Conservation (phyloP, 2,797 vertebrate genomes). For the Catamblyrhynchus diadema region DNA sequence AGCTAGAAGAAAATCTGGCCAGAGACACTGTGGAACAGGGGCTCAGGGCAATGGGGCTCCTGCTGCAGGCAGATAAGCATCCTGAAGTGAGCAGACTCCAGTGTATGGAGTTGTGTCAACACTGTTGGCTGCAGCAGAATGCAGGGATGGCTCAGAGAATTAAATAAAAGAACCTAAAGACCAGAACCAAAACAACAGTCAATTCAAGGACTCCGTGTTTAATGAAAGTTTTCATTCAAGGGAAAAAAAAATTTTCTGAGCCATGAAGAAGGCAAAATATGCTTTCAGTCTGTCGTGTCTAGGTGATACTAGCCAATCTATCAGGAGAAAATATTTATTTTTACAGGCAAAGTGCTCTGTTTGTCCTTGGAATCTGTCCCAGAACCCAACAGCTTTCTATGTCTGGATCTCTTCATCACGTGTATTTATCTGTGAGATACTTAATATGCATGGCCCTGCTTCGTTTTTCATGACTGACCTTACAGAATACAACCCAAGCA, state of each 20-base stretch:
- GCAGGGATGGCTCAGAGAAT: neutral
- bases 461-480: neutral
- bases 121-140: neutral
- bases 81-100: neutral
- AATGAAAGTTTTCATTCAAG: neutral
- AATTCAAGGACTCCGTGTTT: neutral
- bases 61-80: neutral
- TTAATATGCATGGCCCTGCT: neutral
- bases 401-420: neutral
- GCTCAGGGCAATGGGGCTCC: neutral
- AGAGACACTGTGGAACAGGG: neutral
- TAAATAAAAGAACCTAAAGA: neutral
- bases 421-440: neutral
- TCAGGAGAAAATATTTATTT: neutral
- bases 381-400: neutral
- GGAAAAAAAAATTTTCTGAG: neutral
- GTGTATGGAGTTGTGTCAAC: neutral
- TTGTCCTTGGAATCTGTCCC: neutral
- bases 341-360: neutral
- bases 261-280: neutral
- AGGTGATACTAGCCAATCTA: neutral
- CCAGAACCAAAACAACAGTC: neutral
- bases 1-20: neutral
- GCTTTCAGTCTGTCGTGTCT: neutral
- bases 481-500: neutral